Percentiles rank a stretch among this genome's conserved stretches.
These are phyloP conservation scores for Trichopoda pennipes DNA, from an alignment of 2,888 invertebrate genomes.

Conservation along the genomic window DNA sequence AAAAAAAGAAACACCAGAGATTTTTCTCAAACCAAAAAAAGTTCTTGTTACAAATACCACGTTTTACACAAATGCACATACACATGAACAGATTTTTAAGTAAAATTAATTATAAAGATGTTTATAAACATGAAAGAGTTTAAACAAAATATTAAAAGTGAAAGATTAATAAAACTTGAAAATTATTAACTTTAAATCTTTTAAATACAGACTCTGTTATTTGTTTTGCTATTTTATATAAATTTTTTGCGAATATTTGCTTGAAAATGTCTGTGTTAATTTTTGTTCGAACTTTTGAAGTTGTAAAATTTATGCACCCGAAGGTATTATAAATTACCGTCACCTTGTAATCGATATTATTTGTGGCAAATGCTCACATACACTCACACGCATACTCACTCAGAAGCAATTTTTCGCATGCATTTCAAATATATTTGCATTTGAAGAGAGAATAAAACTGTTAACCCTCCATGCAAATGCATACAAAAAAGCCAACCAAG, in stretches of 20 bases:
- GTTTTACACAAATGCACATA: background rate
- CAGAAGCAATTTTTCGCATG: background rate
- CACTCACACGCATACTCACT: background rate
- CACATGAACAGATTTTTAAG: background rate
- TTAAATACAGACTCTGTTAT: background rate
- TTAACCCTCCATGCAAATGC: conserved; percentile 12
- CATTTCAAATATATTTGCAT: background rate
- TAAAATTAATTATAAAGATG: conserved; percentile 35
- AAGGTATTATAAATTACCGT: conserved; percentile 67
- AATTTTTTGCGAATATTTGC: background rate
- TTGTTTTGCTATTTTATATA: conserved; percentile 21
- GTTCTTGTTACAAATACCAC: conserved; percentile 3
- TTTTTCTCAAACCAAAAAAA: conserved; percentile 1
- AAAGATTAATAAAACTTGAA: conserved; percentile 11
- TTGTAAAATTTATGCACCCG: conserved; percentile 63
- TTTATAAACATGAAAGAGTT: conserved; percentile 1
- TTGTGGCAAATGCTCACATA: conserved; percentile 48
- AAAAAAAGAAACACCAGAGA: background rate
- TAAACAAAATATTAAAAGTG: background rate
- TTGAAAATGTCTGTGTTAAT: conserved; percentile 19
- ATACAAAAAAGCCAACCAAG: conserved; percentile 35
- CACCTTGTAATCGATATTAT: conserved; percentile 66
- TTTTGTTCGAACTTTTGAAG: conserved; percentile 26
- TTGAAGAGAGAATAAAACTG: background rate
- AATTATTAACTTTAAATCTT: conserved; percentile 23